Base-by-base conservation (phyloP, 2,113 vertebrate genomes). In the Passerina amoena region DNA sequence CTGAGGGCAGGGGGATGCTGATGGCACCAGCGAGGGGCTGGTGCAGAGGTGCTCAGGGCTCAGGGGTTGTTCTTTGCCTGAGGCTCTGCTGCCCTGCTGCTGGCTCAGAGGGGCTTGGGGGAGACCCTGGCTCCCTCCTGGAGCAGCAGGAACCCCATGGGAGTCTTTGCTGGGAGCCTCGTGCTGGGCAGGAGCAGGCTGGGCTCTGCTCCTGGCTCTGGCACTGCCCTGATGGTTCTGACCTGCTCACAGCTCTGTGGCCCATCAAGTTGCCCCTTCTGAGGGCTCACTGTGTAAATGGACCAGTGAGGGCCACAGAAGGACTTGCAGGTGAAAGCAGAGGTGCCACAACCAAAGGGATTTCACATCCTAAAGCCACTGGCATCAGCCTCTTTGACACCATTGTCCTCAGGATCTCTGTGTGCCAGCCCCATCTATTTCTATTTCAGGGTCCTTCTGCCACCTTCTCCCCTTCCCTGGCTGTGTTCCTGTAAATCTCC, bases 401-500 rank as follows among this genome's bases (percentile, higher is more conserved):
- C 64, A 3, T 2, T 19, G 8, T 59, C 57, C 71, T 38, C 66
- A 28, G 13, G 54, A 19, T 37, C 37, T 70, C 44, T 60, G 8
- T 19, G 33, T 51, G 54, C 75, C 59, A 37, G n/a, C n/a, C n/a
- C 18, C 14, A 4, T 35, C 45, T 11, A 37, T 37, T n/a, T n/a
- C n/a, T n/a, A 11, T 22, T 64, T 37, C 70, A 12, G 23, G n/a
- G 42, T 82, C 8, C 82, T 23, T 59, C 61, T 69, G 38, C 44
- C 33, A 65, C 20, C 28, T 71, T 66, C 40, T 54, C 15, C 16
- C 33, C 14, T 75, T 38, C 23, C 37, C 51, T 54, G 72, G 22
- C 9, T 35, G 0, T 12, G 5, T 79, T 80, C 42, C n/a, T 76
- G 0, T 53, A 42, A 45, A 18, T 10, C 25, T 24, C 2, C 31